Base-by-base conservation (phyloP, 2,797 vertebrate species). In the Cossypha dichroa region DNA sequence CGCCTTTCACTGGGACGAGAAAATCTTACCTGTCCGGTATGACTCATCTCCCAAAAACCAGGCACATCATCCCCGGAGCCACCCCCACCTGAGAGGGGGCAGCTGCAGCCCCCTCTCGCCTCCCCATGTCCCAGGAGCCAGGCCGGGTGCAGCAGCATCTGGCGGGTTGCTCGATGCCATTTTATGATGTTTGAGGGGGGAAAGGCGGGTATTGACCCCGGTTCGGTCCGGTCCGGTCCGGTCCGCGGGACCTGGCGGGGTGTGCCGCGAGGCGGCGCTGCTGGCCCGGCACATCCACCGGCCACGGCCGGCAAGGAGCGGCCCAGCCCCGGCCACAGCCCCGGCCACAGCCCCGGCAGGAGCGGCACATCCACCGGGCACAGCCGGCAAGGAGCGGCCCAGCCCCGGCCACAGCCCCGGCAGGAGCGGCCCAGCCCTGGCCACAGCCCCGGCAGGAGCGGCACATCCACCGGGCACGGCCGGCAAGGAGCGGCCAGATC, bases 221-320 rank as follows among this genome's bases (percentile, higher is more conserved):
- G 1, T 21, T 16, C 2, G 28, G 1, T 11, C 18, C 18, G 41
- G 10, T 5, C 21, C 8, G 33, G 2, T 3, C 4, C 18, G 38
- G 22, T 14, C 41, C 12, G 38, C 2, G 31, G 38, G 11, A 25
- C 18, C 18, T 9, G 2, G 12, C 8, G 22, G 6, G 8, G 29
- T 26, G 4, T 5, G 49, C 76, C 87, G 62, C 67, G 33, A 93
- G 91, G 74, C 38, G 91, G 85, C 70, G 86, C 78, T 63, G 66
- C 48, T 17, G 48, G 43, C 10, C 18, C 54, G 49, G 26, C 4
- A 31, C n/a, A 17, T 12, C 46, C 56, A 41, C 43, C 2, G 62
- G 60, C 43, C 28, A 28, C n/a, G 46, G 79, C 66, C 11, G 15
- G 10, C 29, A 3, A 2, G 38, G 29, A 29, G 7, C 31, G 36